phyloP scores from a whole-genome alignment of 2,797 vertebrate species.

The Aeoliscus strigatus region DNA sequence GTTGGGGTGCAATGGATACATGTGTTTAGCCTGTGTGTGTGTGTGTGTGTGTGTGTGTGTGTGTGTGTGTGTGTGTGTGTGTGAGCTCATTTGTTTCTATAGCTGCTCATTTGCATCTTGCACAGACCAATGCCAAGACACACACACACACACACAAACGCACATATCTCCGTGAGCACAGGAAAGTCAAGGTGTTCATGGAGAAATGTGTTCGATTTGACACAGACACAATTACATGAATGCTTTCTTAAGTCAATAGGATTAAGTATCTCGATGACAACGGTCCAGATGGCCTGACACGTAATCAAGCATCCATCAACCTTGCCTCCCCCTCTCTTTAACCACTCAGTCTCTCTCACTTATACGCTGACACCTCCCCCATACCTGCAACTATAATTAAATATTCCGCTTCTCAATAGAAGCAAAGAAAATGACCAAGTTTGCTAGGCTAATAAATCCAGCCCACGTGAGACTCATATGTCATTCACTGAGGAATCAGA shows the following conservation, averaged over 20 bases:
- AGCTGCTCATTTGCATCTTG: conserved; percentile 37
- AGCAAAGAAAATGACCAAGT: conserved; percentile 39
- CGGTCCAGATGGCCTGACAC: conserved; percentile 72
- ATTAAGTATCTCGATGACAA: conserved; percentile 67
- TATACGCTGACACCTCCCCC: conserved; percentile 52
- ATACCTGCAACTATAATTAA: conserved; percentile 56
- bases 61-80: conserved; percentile 17
- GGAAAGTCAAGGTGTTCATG: conserved; percentile 12
- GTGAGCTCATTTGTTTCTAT: conserved; percentile 33
- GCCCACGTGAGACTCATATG: conserved; percentile 23
- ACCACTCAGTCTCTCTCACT: conserved; percentile 38
- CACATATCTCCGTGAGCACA: conserved; percentile 4
- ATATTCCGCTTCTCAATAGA: conserved; percentile 40
- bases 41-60: conserved; percentile 18
- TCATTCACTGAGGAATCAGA: no score
- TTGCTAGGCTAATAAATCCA: conserved; percentile 43
- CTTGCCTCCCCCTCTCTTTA: conserved; percentile 55
- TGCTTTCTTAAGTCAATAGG: conserved; percentile 54
- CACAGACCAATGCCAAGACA: conserved; percentile 39
- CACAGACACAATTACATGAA: conserved; percentile 24
- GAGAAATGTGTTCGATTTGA: conserved; percentile 23
- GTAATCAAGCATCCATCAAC: conserved; percentile 67
- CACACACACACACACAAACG: not conserved
- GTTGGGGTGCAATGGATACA: conserved; percentile 12
- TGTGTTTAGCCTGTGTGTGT: conserved; percentile 9